phyloP scores from a whole-genome alignment of 2,888 invertebrate genomes.

The Schrankia costaestrigalis region DNA sequence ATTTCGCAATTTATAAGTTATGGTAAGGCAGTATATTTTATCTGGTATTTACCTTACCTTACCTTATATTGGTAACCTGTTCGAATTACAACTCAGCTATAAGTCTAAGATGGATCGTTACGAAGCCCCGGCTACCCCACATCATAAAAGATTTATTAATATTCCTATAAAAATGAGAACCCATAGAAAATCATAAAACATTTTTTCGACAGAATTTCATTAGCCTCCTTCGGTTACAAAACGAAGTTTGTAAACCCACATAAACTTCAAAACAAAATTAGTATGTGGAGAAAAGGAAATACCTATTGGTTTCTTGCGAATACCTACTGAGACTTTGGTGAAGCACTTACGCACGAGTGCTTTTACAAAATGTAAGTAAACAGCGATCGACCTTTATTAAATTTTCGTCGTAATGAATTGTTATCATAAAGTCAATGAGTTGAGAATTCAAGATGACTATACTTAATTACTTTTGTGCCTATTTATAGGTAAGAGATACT shows the following conservation, averaged over 20 bases:
- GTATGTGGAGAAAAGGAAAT: constrained; percentile 16
- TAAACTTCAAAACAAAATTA: constrained; percentile 17
- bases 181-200: constrained; percentile 17
- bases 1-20: neutral
- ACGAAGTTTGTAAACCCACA: constrained; percentile 16
- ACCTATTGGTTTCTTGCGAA: constrained; percentile 21
- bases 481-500: no score
- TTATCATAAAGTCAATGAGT: no score
- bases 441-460: no score
- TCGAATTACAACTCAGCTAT: no score
- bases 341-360: constrained; percentile 11
- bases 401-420: neutral
- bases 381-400: neutral
- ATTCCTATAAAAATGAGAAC: constrained; percentile 16
- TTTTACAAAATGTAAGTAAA: neutral
- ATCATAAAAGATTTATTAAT: constrained; percentile 13
- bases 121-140: no score
- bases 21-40: no score
- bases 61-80: no score
- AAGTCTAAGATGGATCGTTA: no score
- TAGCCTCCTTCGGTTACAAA: constrained; percentile 17
- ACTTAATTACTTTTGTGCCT: no score
- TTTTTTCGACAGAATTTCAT: constrained; percentile 19
- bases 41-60: no score
- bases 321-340: no score